Conservation (phyloP, 35 echinoderm and acorn worm genomes). For the Strongylocentrotus purpuratus region DNA sequence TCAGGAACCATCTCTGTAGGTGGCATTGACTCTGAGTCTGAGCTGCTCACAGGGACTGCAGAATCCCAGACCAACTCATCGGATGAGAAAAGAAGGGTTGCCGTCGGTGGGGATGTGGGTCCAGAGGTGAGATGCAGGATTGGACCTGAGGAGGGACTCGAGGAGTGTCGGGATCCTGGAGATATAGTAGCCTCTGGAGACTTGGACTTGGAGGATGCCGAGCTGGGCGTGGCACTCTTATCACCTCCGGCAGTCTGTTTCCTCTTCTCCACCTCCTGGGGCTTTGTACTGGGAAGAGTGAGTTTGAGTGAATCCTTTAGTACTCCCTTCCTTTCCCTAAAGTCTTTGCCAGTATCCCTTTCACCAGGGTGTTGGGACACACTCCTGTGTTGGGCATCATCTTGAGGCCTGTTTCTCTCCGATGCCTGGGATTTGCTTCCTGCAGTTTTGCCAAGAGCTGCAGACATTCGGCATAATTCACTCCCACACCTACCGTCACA, state of each 20-base stretch:
- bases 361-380: neutral
- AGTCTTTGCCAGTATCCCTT: neutral
- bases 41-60: neutral
- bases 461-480: neutral
- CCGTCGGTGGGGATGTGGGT: slow-evolving; percentile 64
- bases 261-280: neutral
- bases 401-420: neutral
- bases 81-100: slow-evolving; percentile 62
- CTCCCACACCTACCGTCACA: neutral
- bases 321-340: neutral
- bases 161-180: slow-evolving; percentile 23
- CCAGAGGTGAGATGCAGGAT: slow-evolving; percentile 62
- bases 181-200: slow-evolving; percentile 40
- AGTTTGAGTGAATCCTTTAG: slow-evolving; percentile 21
- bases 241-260: slow-evolving; percentile 27
- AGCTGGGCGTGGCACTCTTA: neutral
- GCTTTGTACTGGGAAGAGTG: neutral
- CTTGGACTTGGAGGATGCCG: neutral
- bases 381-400: neutral
- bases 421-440: neutral
- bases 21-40: slow-evolving; percentile 27
- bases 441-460: neutral
- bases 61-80: slow-evolving; percentile 36
- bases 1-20: slow-evolving; percentile 17
- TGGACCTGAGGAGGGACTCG: slow-evolving; percentile 31